Evolutionary conservation across 23 tunicate species (phyloP).

Genomic region (Clavelina lepadiformis): DNA sequence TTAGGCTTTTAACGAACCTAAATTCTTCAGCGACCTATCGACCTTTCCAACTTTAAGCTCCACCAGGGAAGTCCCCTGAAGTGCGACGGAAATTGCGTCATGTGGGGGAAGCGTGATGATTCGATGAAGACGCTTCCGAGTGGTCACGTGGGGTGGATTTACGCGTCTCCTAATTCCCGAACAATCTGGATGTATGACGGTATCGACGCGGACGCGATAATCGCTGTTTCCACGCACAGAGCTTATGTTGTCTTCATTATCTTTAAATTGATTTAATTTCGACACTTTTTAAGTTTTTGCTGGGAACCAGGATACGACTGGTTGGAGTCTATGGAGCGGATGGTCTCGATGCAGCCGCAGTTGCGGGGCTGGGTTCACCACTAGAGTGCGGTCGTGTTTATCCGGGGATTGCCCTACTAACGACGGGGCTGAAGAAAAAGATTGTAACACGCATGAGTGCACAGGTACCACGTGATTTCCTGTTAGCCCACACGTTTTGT

Average conservation of each 20-base stretch:
- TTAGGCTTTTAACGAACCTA: not conserved
- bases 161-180: slow-evolving; percentile 26
- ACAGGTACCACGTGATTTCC: too few species aligned
- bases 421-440: slow-evolving; percentile 1
- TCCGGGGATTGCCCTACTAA: slow-evolving; percentile 2
- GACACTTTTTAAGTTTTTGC: not conserved
- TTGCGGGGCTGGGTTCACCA: slow-evolving; percentile 56
- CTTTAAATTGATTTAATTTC: not conserved
- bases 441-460: slow-evolving; percentile 54
- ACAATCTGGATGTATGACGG: slow-evolving; percentile 39
- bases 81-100: slow-evolving; percentile 39
- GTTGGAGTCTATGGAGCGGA: slow-evolving; percentile 88
- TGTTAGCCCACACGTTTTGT: slow-evolving; percentile 1
- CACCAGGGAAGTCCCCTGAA: not conserved
- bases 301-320: slow-evolving; percentile 1
- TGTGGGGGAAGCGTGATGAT: slow-evolving; percentile 78
- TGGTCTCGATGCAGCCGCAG: slow-evolving; percentile 80
- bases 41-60: slow-evolving; percentile 1
- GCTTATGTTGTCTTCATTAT: not conserved
- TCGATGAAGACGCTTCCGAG: slow-evolving; percentile 53
- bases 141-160: slow-evolving; percentile 66
- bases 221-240: not conserved
- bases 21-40: slow-evolving; percentile 8
- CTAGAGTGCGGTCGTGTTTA: slow-evolving; percentile 56
- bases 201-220: not conserved